phyloP scores from a whole-genome alignment of 2,797 vertebrate genomes.

The Sarcoramphus papa region DNA sequence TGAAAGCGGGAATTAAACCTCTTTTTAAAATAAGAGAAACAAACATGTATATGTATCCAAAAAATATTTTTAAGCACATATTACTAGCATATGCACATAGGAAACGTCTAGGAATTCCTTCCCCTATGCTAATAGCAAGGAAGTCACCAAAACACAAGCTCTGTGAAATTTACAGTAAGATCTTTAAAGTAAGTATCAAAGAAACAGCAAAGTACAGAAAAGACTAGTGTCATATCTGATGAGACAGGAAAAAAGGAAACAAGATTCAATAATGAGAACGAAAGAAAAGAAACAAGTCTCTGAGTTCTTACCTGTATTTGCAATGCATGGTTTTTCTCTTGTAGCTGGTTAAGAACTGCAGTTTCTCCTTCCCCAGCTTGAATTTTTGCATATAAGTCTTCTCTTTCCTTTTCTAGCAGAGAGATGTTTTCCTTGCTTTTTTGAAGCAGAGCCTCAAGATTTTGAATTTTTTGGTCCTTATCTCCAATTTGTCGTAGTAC shows the following conservation, averaged over 20 bases:
- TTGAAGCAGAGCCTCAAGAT: constrained; percentile 95
- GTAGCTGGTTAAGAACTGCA: constrained; percentile 91
- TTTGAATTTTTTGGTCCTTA: constrained; percentile 99
- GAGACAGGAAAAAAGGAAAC: not conserved
- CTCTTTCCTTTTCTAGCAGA: constrained; percentile 91
- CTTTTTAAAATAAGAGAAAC: not conserved
- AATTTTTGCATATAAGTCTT: constrained; percentile 96
- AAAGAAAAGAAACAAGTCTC: not conserved
- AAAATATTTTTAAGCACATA: not conserved
- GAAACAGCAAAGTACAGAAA: not conserved
- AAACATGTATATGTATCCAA: not conserved
- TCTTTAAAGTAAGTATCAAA: not conserved
- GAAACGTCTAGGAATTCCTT: not conserved
- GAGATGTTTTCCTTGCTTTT: constrained; percentile 93
- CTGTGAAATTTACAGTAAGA: not conserved
- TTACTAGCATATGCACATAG: not conserved
- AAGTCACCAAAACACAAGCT: not conserved
- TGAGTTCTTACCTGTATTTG: constrained; percentile 85
- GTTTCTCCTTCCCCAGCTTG: constrained; percentile 97
- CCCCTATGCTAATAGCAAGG: not conserved
- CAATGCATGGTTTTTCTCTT: constrained; percentile 92
- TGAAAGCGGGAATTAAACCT: not conserved
- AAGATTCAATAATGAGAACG: not conserved
- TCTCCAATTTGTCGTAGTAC: constrained; percentile 97
- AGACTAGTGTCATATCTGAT: not conserved